phyloP scores from a whole-genome alignment of 2,113 vertebrate genomes.

The Oceanites oceanicus region DNA sequence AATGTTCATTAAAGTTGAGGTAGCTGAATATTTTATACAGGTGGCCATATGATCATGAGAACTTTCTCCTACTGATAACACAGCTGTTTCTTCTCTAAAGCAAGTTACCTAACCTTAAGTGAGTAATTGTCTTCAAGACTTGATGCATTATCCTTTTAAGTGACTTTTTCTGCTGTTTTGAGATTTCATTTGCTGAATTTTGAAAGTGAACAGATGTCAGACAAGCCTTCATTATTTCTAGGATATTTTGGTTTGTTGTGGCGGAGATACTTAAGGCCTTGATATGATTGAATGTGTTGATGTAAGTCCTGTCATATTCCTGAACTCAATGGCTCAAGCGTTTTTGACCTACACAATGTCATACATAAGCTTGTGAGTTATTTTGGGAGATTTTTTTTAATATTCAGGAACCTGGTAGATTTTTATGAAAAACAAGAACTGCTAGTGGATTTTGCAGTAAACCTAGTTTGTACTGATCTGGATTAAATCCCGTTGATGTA shows the following conservation, averaged over 20 bases:
- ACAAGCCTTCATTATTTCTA: not conserved
- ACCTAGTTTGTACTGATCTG: accelerated
- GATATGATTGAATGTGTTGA: not conserved
- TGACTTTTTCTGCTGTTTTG: not conserved
- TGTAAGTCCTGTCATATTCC: not conserved
- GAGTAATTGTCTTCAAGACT: slow-evolving; percentile 30
- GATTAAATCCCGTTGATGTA: not conserved
- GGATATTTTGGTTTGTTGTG: not conserved
- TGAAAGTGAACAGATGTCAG: not conserved
- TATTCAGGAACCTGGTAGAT: not conserved
- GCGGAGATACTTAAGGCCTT: not conserved
- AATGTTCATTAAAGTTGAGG: slow-evolving; percentile 1
- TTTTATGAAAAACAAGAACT: not conserved
- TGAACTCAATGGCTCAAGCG: not conserved
- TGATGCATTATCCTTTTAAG: not conserved
- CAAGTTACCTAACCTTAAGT: not conserved
- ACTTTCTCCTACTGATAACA: slow-evolving; percentile 6
- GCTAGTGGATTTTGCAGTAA: not conserved
- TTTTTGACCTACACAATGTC: not conserved
- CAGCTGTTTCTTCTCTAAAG: slow-evolving; percentile 41
- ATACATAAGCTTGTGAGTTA: not conserved
- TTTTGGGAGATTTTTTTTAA: not conserved
- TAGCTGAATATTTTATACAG: slow-evolving; percentile 20
- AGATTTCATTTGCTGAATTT: slow-evolving; percentile 4
- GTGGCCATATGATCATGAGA: not conserved